phyloP scores from a whole-genome alignment of 1,140 invertebrate species.

The Melipona quadrifasciata region DNA sequence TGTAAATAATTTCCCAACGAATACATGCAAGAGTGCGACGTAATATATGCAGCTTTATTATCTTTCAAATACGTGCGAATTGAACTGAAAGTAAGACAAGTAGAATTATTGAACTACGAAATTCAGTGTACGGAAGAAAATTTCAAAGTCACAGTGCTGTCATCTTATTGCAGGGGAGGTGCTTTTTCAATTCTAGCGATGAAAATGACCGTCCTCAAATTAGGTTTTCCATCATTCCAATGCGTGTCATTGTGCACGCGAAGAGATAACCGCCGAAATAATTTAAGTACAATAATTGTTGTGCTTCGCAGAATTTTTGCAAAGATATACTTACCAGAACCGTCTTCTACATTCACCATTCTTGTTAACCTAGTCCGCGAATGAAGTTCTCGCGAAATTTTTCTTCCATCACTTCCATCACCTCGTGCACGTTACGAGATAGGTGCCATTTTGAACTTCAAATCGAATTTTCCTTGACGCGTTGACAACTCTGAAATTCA shows the following conservation, averaged over 20 bases:
- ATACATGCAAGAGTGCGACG: not conserved
- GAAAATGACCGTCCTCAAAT: not conserved
- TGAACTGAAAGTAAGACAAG: not conserved
- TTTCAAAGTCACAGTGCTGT: not conserved
- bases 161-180: too few species aligned
- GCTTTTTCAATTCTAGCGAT: not conserved
- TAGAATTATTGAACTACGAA: not conserved
- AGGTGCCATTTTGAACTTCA: too few species aligned
- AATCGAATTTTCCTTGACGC: too few species aligned
- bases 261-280: not conserved
- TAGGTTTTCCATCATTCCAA: not conserved
- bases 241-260: not conserved
- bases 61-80: slow-evolving; percentile 34
- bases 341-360: too few species aligned
- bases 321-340: not conserved
- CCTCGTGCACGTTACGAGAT: too few species aligned
- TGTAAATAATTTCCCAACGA: slow-evolving; percentile 19
- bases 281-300: not conserved
- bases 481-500: too few species aligned
- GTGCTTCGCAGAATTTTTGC: not conserved
- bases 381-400: too few species aligned
- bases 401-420: too few species aligned
- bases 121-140: not conserved
- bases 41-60: slow-evolving; percentile 28
- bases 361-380: too few species aligned